Percentiles rank a stretch among this genome's conserved stretches.
These are phyloP conservation scores for Ovis aries DNA, from an alignment of 2,113 vertebrate genomes.

Conservation along the genomic window ARS-UI_Ramb_v3.0 NC_056079.1:10213001-10213500, in stretches of 20 bases:
- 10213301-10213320: neutral
- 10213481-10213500: neutral
- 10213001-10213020: neutral
- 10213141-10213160: neutral
- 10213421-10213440: neutral
- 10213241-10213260: neutral
- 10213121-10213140: neutral
- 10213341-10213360: neutral
- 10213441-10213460: neutral
- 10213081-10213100: neutral
- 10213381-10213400: neutral
- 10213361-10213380: neutral
- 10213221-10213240: neutral
- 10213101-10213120: neutral
- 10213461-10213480: neutral
- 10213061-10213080: neutral
- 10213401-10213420: neutral
- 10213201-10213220: neutral
- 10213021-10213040: neutral
- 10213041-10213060: neutral
- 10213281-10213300: neutral
- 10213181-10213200: neutral
- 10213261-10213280: neutral
- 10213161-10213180: neutral
- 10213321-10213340: neutral